These are phyloP conservation scores for Pseudorasbora parva DNA, from an alignment of 2,113 vertebrate genomes.

Conservation along the genomic window DNA sequence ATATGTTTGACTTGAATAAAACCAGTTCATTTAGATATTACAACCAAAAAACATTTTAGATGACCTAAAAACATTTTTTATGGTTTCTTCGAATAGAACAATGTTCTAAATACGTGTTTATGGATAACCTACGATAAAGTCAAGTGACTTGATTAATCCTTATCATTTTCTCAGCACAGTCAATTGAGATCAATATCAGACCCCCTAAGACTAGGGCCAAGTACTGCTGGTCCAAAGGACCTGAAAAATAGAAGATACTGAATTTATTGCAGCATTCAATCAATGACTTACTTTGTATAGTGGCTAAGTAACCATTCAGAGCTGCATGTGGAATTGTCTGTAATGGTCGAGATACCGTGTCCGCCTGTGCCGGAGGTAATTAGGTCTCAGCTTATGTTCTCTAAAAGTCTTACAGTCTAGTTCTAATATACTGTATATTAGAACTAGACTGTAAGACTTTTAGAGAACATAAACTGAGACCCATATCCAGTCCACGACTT, in stretches of 20 bases:
- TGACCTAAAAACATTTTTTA: neutral
- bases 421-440: neutral
- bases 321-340: neutral
- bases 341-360: neutral
- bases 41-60: neutral
- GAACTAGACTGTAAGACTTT: neutral
- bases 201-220: neutral
- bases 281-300: neutral
- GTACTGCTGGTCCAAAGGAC: neutral
- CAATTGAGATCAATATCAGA: neutral
- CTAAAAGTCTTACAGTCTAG: too few species aligned
- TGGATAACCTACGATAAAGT: neutral
- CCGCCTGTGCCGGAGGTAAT: neutral
- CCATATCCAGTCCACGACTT: neutral
- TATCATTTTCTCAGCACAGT: constrained; percentile 18
- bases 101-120: neutral
- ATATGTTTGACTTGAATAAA: neutral
- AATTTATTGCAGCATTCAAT: neutral
- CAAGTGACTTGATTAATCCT: neutral
- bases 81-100: neutral
- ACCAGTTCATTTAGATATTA: neutral
- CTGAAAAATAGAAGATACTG: neutral
- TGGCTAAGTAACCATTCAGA: constrained; percentile 1
- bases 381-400: too few species aligned
- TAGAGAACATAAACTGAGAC: neutral